Evolutionary conservation across 2,888 invertebrate species (phyloP), one percentile per base, ranked within the genome.

Genomic region (Taphrorychus bicolor): DNA sequence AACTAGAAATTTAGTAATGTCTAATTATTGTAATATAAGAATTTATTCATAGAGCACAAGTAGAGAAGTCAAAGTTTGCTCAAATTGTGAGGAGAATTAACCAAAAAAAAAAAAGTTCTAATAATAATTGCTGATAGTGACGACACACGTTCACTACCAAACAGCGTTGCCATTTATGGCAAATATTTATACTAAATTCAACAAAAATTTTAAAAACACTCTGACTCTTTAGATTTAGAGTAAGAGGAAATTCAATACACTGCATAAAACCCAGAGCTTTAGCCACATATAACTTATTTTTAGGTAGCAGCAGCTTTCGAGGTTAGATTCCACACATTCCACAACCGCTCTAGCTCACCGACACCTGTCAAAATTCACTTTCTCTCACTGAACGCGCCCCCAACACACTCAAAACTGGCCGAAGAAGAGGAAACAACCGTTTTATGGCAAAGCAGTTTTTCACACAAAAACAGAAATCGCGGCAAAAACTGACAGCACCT

Each of bases 401-500:
- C 9, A 48, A 32, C 32, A 3, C 32, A 32, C 32, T 32, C 3
- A 11, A 32, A 9, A 32, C 32, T 7, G 11, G 32, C 32, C 32
- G 32, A 32, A 32, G 32, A 32, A 1, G 7, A 1, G 45, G 2
- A 51, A 9, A 41, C 32, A n/a, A 1, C 40, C 40, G 40, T n/a
- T 40, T 40, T 40, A 40, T n/a, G 32, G 32, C 32, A 32, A 32
- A 48, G 48, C 21, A 48, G 40, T 32, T 32, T 3, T 16, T 23
- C 11, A 32, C 5, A 41, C 5, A 32, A 40, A 18, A 17, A 40
- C 32, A 24, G 16, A 54, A 54, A 14, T 54, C 32, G 54, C 23
- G 23, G 23, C n/a, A 58, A 59, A 61, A 52, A 53, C 49, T 53
- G 54, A 24, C 52, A 59, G 58, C 51, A 70, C 77, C 75, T 82